Evolutionary conservation across 2,888 invertebrate species (phyloP), one percentile per base, ranked within the genome.

Genomic region (Heliconius cydno): DNA sequence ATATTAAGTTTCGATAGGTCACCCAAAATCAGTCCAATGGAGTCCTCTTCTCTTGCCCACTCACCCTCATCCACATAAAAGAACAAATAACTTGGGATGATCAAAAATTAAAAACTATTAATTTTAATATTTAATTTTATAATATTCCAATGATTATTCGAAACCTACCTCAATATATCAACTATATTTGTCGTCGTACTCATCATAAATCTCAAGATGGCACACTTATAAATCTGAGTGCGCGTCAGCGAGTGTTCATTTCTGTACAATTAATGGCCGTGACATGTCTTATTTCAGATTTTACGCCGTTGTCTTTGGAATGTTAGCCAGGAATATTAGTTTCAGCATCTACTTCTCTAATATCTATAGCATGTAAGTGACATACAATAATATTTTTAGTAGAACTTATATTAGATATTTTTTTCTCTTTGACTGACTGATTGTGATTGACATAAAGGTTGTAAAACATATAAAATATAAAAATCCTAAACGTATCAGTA

Each of bases 231-330:
- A 85, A 85, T 85, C 81, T 79, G 70, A 67, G 71, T 74, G 34
- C 76, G 76, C 82, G 85, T 85, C 85, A 84, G 82, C 85, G 82
- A 70, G 78, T 79, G 81, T 81, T 82, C 84, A 82, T 82, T 82
- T 83, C 82, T 82, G 82, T 83, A 77, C 83, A 83, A 85, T 85
- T 85, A 84, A 85, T 85, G 84, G 79, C 76, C 79, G 83, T 70
- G 80, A 82, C 80, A 82, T 77, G 81, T 83, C 82, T 83, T 80
- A 81, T 83, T 81, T 82, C 78, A 78, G 79, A 81, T 79, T 81
- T 83, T 81, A 67, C 57, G 72, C 71, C 46, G 34, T 78, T 57
- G 70, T 28, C 38, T 38, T 73, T 34, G 79, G 76, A 76, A 76
- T 76, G 76, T 76, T 76, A 75, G 63, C 25, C 75, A 75, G 65